These are phyloP conservation scores for Agrypnia vestita DNA, from an alignment of 1,140 invertebrate species.

Conservation along the genomic window DNA sequence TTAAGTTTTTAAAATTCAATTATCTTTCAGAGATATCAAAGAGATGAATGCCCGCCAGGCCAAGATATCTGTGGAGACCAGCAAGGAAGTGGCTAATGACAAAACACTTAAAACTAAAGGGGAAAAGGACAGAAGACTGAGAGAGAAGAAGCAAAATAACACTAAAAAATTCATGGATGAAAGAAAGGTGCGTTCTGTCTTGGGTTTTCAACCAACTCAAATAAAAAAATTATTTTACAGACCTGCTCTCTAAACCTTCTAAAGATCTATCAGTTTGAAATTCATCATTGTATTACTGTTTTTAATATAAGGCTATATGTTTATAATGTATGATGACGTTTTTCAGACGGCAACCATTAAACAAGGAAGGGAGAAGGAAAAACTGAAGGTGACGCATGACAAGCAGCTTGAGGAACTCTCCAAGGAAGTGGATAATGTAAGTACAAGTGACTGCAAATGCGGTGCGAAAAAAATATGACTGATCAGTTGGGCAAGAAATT, in stretches of 20 bases:
- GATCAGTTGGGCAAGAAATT: not conserved
- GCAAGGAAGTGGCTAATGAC: conserved; percentile 95
- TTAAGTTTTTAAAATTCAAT: too few species aligned
- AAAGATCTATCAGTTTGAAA: too few species aligned
- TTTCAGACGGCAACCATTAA: conserved; percentile 85
- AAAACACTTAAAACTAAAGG: conserved; percentile 98
- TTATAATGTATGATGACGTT: too few species aligned
- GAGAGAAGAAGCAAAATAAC: conserved; percentile 99
- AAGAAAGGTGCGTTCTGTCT: conserved; percentile 79
- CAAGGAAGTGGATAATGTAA: conserved; percentile 93
- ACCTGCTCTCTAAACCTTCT: too few species aligned
- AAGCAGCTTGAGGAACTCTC: conserved; percentile 93
- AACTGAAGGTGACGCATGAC: conserved; percentile 91
- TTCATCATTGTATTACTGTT: too few species aligned
- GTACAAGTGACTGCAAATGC: conserved; percentile 61
- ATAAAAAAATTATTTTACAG: too few species aligned
- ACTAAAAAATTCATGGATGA: conserved; percentile 99
- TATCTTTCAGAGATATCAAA: conserved; percentile 86
- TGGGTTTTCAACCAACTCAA: too few species aligned
- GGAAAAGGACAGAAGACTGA: conserved; percentile 93
- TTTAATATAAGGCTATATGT: too few species aligned
- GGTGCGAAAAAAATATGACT: not conserved
- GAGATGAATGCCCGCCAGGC: conserved; percentile 97
- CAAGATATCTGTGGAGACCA: conserved; percentile 96
- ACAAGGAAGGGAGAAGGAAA: conserved; percentile 95